Conservation (phyloP, 2,797 vertebrate genomes). For the Liparis tanakae region DNA sequence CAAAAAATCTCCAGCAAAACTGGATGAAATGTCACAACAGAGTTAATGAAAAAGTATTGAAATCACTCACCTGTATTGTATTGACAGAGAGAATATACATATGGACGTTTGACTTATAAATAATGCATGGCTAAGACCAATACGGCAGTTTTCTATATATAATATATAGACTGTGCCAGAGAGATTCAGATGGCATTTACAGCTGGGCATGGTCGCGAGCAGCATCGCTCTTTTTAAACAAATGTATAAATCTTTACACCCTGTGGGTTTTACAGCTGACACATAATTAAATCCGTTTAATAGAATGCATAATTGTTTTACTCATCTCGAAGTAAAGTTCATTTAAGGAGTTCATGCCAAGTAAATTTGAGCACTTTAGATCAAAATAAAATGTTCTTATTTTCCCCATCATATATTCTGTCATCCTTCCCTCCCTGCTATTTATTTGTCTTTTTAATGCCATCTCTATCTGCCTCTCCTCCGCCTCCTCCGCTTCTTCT, state of each 20-base stretch:
- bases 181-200: constrained; percentile 44
- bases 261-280: constrained; percentile 44
- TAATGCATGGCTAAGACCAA: constrained; percentile 28
- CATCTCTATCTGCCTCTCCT: constrained; percentile 28
- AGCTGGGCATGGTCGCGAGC: constrained; percentile 29
- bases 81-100: constrained; percentile 34
- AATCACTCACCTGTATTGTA: background rate
- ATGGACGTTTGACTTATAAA: constrained; percentile 32
- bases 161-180: constrained; percentile 22
- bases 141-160: constrained; percentile 25
- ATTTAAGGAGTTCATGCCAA: constrained; percentile 37
- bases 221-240: constrained; percentile 29
- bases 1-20: background rate
- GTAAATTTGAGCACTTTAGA: constrained; percentile 45
- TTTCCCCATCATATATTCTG: constrained; percentile 15
- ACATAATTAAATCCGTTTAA: constrained; percentile 58
- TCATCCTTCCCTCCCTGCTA: constrained; percentile 2
- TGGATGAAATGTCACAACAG: background rate
- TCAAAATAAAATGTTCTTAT: constrained; percentile 39
- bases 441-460: constrained; percentile 12
- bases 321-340: constrained; percentile 43
- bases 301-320: constrained; percentile 29
- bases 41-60: background rate
- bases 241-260: constrained; percentile 52
- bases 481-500: background rate